Base-by-base conservation (phyloP, 2,888 invertebrate genomes). In the Sinotaia quadrata region DNA sequence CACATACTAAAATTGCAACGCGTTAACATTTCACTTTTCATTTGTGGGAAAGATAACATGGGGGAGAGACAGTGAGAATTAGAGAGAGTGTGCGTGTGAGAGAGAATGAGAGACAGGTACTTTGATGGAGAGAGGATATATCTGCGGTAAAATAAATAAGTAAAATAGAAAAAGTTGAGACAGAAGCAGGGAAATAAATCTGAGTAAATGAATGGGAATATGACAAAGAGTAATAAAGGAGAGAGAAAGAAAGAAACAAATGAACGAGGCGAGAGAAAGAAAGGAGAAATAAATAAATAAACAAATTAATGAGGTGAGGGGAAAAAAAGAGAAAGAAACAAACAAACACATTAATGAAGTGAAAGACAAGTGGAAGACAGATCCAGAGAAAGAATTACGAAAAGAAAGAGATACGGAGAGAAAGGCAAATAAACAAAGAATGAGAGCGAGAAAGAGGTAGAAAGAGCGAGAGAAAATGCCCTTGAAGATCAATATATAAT, bases 391-490 rank as follows among this genome's bases (percentile, higher is more conserved):
- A 34, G 24, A 12, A 37, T 8, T 18, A 33, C 7, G 27, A 27
- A 56, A 31, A 56, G 56, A 56, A 31, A 24, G 27, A 31, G 29
- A 56, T 27, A 56, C 31, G 15, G 31, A 29, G 56, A 56, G 2
- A 29, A 18, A 5, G 12, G 29, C 24, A n/a, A 24, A 34, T 5
- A 33, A 24, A 33, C 24, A n/a, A 36, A 21, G 33, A n/a, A 36
- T 15, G 24, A 56, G 56, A 56, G 56, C 24, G 56, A 56, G 56
- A 33, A 31, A 56, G 56, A 56, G 56, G 31, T 24, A 49, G 49
- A 49, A 24, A 49, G 49, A 49, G 49, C n/a, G 49, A 49, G 49
- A 49, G 8, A 15, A 52, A 31, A 21, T 0, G 3, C 29, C 27
- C 10, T 29, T 27, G 31, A 1, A 52, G 52, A 52, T 31, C 31